phyloP scores from a whole-genome alignment of 1,140 invertebrate genomes.

The Hycleus phaleratus region DNA sequence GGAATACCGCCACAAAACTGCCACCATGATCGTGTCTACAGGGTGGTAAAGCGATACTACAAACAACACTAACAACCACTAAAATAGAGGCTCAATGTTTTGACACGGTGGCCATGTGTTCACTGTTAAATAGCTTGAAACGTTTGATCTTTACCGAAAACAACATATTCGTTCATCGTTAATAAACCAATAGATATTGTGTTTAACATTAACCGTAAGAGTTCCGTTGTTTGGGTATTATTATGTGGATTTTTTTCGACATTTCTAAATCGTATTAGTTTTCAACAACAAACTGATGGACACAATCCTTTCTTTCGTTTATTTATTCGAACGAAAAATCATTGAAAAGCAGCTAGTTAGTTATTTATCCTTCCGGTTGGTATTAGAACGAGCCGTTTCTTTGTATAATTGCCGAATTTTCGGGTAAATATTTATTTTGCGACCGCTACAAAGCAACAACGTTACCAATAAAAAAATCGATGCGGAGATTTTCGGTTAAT shows the following conservation, averaged over 20 bases:
- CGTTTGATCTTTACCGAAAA: slow-evolving; percentile 14
- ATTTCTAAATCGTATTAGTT: no score
- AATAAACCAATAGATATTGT: no score
- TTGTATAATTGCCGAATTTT: neutral
- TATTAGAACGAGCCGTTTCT: no score
- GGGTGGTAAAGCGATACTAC: slow-evolving; percentile 9
- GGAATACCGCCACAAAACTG: slow-evolving; percentile 2
- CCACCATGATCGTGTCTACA: neutral
- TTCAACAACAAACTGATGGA: no score
- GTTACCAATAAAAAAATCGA: slow-evolving; percentile 1
- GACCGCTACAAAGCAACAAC: neutral
- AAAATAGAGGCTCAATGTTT: slow-evolving; percentile 12
- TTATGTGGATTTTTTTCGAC: no score
- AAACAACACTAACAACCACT: slow-evolving; percentile 11
- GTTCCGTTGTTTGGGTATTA: no score
- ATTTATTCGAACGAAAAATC: no score
- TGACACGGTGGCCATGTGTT: slow-evolving; percentile 14
- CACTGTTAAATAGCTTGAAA: slow-evolving; percentile 12
- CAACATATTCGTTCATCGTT: neutral
- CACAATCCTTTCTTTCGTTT: no score
- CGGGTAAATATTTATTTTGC: slow-evolving; percentile 2
- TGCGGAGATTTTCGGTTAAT: neutral
- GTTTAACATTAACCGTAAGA: no score
- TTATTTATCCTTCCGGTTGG: slow-evolving; percentile 5
- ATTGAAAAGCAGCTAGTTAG: no score